These are phyloP conservation scores for Myrmecophaga tridactyla DNA, from an alignment of 2,113 vertebrate genomes.

Conservation along the genomic window DNA sequence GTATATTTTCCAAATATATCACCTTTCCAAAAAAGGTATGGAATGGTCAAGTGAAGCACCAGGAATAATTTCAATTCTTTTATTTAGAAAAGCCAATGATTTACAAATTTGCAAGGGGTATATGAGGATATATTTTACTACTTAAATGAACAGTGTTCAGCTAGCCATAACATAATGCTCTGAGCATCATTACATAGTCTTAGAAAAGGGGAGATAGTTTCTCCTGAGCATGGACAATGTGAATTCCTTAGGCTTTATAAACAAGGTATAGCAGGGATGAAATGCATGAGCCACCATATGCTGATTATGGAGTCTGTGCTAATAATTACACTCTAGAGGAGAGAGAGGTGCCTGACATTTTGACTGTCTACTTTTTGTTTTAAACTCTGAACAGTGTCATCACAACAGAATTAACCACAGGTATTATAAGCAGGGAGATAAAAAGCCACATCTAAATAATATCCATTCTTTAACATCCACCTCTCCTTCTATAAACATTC, in stretches of 20 bases:
- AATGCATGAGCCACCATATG: conserved; percentile 20
- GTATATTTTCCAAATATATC: not conserved
- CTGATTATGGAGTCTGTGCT: not conserved
- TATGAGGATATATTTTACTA: conserved; percentile 4
- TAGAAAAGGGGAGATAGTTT: not conserved
- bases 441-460: not conserved
- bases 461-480: not conserved
- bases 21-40: not conserved
- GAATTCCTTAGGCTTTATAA: conserved; percentile 45
- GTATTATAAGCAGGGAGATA: not conserved
- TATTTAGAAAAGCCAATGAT: not conserved
- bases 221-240: not conserved
- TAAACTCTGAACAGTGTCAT: not conserved
- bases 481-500: not conserved
- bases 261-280: conserved; percentile 15
- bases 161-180: not conserved
- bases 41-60: not conserved
- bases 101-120: not conserved
- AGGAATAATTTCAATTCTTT: not conserved
- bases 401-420: not conserved
- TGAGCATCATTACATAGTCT: not conserved
- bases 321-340: conserved; percentile 36
- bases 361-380: not conserved
- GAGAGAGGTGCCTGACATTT: not conserved
- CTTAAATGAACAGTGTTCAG: not conserved